These are phyloP conservation scores for Scolopax mira DNA, from an alignment of 2,113 vertebrate species.

Conservation along the genomic window DNA sequence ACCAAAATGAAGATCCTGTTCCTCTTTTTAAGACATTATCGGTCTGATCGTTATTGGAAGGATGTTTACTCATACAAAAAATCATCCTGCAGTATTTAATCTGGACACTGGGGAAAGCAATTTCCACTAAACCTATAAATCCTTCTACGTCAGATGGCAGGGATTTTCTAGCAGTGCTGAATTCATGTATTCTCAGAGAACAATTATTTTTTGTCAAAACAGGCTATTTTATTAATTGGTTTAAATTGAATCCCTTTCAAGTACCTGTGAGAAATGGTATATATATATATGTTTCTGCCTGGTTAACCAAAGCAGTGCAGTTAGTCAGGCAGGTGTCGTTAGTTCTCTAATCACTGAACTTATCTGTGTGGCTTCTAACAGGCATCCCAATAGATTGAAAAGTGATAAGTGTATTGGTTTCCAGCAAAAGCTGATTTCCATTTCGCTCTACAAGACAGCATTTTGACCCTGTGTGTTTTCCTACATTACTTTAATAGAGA, in stretches of 20 bases:
- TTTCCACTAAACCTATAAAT: constrained; percentile 89
- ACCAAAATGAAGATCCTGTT: constrained; percentile 54
- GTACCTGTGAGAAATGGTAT: neutral
- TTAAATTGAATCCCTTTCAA: constrained; percentile 15
- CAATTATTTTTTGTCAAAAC: constrained; percentile 42
- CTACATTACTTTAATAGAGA: neutral
- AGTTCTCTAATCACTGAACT: neutral
- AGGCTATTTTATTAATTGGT: constrained; percentile 59
- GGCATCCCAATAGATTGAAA: neutral
- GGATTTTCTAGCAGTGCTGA: constrained; percentile 81
- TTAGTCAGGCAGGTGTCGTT: neutral
- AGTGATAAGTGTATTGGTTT: neutral
- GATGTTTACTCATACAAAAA: constrained; percentile 76
- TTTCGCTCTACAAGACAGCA: neutral
- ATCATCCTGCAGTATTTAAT: constrained; percentile 82
- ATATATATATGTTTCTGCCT: neutral
- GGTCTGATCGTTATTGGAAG: constrained; percentile 72
- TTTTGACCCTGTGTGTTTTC: neutral
- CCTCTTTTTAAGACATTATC: constrained; percentile 75
- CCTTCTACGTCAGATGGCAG: constrained; percentile 86
- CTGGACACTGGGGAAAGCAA: constrained; percentile 85
- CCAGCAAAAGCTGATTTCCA: neutral
- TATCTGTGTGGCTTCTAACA: neutral
- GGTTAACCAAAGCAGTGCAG: neutral
- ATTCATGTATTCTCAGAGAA: constrained; percentile 63